phyloP scores from a whole-genome alignment of 2,797 vertebrate species.

The Microtus obscurus region DNA sequence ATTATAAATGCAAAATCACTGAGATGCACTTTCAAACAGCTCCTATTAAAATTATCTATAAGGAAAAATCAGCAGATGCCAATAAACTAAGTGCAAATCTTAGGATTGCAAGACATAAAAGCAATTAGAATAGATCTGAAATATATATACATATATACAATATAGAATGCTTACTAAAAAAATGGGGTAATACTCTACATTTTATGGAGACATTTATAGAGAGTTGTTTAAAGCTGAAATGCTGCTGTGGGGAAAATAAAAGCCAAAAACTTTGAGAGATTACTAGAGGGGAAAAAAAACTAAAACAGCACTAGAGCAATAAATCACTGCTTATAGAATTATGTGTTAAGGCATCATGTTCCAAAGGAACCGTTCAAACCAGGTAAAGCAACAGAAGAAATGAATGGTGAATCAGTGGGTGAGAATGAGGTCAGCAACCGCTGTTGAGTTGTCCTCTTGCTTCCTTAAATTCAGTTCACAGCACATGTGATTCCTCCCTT shows the following conservation, averaged over 20 bases:
- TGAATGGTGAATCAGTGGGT: neutral
- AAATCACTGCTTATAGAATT: neutral
- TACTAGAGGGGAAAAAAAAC: neutral
- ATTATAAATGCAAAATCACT: neutral
- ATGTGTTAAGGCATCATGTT: neutral
- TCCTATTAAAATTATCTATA: neutral
- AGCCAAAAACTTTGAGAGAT: neutral
- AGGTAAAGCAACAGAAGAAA: constrained; percentile 32
- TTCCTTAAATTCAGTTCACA: neutral
- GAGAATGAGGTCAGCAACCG: neutral
- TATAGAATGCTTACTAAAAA: constrained; percentile 24
- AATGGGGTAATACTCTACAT: neutral
- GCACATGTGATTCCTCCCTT: neutral
- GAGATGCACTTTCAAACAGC: neutral
- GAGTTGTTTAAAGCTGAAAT: neutral
- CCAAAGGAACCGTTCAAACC: constrained; percentile 6
- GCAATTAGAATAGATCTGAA: neutral
- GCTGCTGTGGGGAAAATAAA: neutral
- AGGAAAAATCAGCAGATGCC: neutral
- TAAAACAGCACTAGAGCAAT: constrained; percentile 4
- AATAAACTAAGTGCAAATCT: neutral
- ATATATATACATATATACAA: neutral
- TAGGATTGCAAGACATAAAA: constrained; percentile 20
- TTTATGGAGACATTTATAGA: neutral
- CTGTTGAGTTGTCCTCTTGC: neutral